phyloP scores from a whole-genome alignment of 1,140 invertebrate species.

The Phymorhynchus buccinoides region DNA sequence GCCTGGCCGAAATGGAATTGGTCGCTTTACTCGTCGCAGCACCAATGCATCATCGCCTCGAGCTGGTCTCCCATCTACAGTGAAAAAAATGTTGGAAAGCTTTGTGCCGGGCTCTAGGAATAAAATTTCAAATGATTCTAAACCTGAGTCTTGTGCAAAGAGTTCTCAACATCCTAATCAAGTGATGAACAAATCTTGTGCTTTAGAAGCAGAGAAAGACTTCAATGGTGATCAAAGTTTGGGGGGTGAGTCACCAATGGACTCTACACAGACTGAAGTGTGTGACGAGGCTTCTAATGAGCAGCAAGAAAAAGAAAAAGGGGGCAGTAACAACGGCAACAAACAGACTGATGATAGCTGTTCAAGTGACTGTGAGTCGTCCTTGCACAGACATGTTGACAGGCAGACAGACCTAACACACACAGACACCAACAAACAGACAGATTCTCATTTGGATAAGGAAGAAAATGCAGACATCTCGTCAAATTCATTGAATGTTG shows the following conservation, averaged over 20 bases:
- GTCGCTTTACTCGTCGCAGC: neutral
- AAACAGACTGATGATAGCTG: neutral
- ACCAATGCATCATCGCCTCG: no score
- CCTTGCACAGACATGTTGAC: neutral
- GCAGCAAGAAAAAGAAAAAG: neutral
- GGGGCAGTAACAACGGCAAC: neutral
- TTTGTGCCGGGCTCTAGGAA: no score
- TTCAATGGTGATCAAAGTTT: neutral
- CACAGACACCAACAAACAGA: neutral
- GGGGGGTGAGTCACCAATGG: neutral
- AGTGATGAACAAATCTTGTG: no score
- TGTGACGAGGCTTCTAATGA: neutral
- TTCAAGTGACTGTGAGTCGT: neutral
- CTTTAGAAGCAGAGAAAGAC: neutral
- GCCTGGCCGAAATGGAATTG: neutral
- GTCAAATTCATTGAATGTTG: neutral
- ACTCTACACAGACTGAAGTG: neutral
- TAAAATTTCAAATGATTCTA: neutral
- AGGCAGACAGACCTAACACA: no score
- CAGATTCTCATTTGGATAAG: neutral
- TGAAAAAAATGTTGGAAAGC: no score
- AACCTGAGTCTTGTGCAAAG: neutral
- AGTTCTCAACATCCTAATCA: neutral
- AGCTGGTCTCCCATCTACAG: no score
- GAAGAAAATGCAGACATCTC: neutral